A percentile compares a stretch with the other conserved stretches of the same genome.
These are phyloP conservation scores for Lordiphosa mommai DNA, from an alignment of 1,140 invertebrate genomes.

Conservation along the genomic window DNA sequence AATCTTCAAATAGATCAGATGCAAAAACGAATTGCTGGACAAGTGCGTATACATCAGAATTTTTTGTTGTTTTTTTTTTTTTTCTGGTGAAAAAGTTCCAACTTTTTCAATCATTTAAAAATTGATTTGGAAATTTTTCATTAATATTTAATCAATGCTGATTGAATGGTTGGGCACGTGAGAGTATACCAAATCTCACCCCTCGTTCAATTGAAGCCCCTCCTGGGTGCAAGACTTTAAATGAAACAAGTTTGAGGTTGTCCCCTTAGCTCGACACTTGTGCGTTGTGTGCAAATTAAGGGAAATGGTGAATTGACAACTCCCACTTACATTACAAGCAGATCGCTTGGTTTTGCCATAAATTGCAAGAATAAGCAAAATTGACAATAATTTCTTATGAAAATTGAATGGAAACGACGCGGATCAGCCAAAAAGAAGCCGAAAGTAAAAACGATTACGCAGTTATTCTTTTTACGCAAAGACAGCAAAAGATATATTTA, in stretches of 20 bases:
- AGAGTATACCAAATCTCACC: too few species aligned
- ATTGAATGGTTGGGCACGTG: conserved; percentile 39
- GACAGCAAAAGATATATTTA: conserved; percentile 20
- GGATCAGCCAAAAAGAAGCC: conserved; percentile 40
- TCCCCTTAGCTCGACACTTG: conserved; percentile 11
- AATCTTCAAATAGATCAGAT: conserved; percentile 17
- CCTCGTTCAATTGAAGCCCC: too few species aligned
- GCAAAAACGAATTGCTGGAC: too few species aligned
- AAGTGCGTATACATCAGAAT: background rate
- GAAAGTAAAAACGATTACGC: too few species aligned
- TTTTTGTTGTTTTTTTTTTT: conserved; percentile 1
- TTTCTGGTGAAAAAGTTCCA: background rate
- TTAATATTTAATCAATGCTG: conserved; percentile 53
- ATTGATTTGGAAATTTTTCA: too few species aligned
- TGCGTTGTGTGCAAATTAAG: conserved; percentile 15
- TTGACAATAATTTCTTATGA: too few species aligned
- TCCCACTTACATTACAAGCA: conserved; percentile 36
- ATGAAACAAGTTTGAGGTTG: too few species aligned
- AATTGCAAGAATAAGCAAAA: conserved; percentile 27
- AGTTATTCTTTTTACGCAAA: conserved; percentile 5
- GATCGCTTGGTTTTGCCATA: conserved; percentile 65
- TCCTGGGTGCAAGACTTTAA: too few species aligned
- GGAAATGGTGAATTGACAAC: conserved; percentile 9
- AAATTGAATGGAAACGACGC: conserved; percentile 39
- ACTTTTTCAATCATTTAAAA: conserved; percentile 20